Evolutionary conservation across 2,113 vertebrate species (phyloP).

Genomic region (Xenopus laevis): DNA sequence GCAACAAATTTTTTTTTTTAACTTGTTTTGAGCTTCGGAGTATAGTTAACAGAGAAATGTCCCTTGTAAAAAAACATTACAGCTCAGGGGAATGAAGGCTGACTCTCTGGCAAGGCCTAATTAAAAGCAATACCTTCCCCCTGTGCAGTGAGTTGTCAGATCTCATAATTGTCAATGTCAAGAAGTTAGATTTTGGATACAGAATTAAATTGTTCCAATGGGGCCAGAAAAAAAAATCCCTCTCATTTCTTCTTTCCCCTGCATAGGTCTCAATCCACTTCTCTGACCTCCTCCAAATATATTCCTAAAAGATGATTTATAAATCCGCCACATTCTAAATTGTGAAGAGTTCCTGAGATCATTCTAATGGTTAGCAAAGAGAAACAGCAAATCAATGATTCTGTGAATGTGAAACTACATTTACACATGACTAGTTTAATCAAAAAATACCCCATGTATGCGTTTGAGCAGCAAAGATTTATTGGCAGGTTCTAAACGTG

Average conservation of each 20-base stretch:
- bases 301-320: background rate
- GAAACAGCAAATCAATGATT: background rate
- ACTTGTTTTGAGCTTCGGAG: too few species aligned
- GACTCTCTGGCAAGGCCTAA: too few species aligned
- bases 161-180: too few species aligned
- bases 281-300: background rate
- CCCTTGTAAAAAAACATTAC: too few species aligned
- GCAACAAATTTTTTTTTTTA: too few species aligned
- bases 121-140: too few species aligned
- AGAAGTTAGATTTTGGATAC: too few species aligned
- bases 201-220: too few species aligned
- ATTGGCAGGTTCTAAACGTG: background rate
- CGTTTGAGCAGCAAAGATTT: background rate
- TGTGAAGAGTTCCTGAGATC: background rate
- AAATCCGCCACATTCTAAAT: background rate
- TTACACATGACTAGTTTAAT: constrained; percentile 1
- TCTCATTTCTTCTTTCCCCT: too few species aligned
- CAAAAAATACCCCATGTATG: background rate
- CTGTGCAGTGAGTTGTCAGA: background rate
- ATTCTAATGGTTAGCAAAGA: background rate
- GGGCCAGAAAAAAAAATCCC: too few species aligned
- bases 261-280: background rate
- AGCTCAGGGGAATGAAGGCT: too few species aligned
- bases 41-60: too few species aligned
- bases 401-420: background rate